Conservation (phyloP, 2,113 vertebrate genomes). For the Cavia aperea region DNA sequence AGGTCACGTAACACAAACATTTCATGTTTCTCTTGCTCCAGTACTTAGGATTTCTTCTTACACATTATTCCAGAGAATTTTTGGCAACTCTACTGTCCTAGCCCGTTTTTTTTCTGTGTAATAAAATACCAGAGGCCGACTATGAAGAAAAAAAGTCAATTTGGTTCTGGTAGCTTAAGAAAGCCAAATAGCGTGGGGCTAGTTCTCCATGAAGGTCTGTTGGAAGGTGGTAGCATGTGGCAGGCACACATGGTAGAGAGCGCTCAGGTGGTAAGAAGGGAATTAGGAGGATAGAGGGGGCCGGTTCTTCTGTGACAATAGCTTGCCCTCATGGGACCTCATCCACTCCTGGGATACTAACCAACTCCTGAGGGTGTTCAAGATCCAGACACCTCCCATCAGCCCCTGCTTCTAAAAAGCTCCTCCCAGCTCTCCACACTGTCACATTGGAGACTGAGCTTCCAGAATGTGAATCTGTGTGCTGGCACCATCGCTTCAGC, state of each 20-base stretch:
- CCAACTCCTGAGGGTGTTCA: too few relatives aligned
- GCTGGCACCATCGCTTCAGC: background rate
- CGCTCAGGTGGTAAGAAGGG: background rate
- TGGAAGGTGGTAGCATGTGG: background rate
- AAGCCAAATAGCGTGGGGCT: background rate
- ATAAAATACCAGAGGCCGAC: background rate
- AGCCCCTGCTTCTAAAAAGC: background rate
- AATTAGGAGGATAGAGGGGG: background rate
- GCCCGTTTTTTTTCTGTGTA: background rate
- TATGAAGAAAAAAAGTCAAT: background rate
- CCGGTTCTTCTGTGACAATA: too few relatives aligned
- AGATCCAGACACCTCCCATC: background rate
- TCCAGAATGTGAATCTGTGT: too few relatives aligned
- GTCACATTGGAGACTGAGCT: background rate
- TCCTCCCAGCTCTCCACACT: background rate
- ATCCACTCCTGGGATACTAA: background rate
- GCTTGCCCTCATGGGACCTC: background rate
- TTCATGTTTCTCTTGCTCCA: background rate
- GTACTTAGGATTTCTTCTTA: constrained; percentile 2
- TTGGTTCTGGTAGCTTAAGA: background rate
- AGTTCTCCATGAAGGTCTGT: background rate
- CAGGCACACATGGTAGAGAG: background rate
- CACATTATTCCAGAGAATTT: background rate
- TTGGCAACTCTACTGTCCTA: background rate
- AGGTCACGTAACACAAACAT: background rate